Percentiles rank a stretch among this genome's conserved stretches.
phyloP scores from a whole-genome alignment of 2,797 vertebrate species.

The Myoxocephalus aenaeus region DNA sequence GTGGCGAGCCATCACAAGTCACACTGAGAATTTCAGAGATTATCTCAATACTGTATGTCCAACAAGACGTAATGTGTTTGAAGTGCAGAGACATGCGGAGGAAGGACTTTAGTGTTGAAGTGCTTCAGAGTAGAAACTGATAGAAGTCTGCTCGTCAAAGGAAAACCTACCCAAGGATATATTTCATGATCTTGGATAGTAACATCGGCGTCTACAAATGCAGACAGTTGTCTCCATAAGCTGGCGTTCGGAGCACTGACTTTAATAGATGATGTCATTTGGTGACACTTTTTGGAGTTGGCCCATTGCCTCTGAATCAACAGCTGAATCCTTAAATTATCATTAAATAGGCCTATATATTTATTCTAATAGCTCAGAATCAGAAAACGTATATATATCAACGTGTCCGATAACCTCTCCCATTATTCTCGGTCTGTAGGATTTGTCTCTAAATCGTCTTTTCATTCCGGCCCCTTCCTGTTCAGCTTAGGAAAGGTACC shows the following conservation, averaged over 20 bases:
- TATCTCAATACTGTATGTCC: slow-evolving; percentile 48
- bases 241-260: slow-evolving; percentile 25
- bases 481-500: slow-evolving; percentile 23
- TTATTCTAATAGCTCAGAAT: slow-evolving; percentile 17
- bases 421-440: slow-evolving; percentile 17
- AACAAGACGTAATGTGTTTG: slow-evolving; percentile 32
- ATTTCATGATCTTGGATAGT: slow-evolving; percentile 52
- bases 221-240: slow-evolving; percentile 29
- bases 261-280: slow-evolving; percentile 60
- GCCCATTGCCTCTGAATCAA: slow-evolving; percentile 17
- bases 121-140: slow-evolving; percentile 38
- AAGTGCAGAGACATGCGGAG: slow-evolving; percentile 31
- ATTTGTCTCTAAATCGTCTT: slow-evolving; percentile 15
- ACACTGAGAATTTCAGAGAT: slow-evolving; percentile 39
- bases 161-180: slow-evolving; percentile 31
- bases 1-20: slow-evolving; percentile 51
- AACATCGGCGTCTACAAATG: slow-evolving; percentile 27
- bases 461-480: background rate
- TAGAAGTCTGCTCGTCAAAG: slow-evolving; percentile 50
- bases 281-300: slow-evolving; percentile 42
- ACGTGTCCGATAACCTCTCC: slow-evolving; percentile 15
- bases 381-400: slow-evolving; percentile 23
- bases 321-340: background rate
- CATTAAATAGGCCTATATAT: background rate
- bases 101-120: slow-evolving; percentile 19